Percentiles rank a stretch among this genome's conserved stretches.
These are phyloP conservation scores for Uloborus plumipes DNA, from an alignment of 2,888 invertebrate species.

Conservation along the genomic window DNA sequence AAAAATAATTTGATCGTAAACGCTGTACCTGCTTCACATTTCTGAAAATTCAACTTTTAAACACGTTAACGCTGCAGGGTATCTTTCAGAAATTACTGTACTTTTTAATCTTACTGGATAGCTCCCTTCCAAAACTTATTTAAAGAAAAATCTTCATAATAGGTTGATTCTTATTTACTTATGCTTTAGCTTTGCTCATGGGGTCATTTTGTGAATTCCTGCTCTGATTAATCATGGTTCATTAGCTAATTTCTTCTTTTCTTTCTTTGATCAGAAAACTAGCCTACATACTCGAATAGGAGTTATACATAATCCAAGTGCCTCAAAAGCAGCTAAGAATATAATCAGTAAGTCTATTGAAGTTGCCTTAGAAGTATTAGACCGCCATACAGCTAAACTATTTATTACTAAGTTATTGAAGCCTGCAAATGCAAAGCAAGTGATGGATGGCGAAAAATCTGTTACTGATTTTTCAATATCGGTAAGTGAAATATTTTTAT, in stretches of 20 bases:
- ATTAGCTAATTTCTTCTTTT: neutral
- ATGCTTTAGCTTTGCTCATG: too few relatives aligned
- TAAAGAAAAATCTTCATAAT: too few relatives aligned
- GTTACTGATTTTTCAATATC: conserved; percentile 73
- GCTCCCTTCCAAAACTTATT: too few relatives aligned
- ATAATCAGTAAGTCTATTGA: conserved; percentile 70
- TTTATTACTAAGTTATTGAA: conserved; percentile 74
- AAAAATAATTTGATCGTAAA: too few relatives aligned
- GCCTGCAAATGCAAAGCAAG: conserved; percentile 72
- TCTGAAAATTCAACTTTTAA: too few relatives aligned
- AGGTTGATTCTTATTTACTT: too few relatives aligned
- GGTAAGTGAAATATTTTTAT: conserved; percentile 68
- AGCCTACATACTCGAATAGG: conserved; percentile 47
- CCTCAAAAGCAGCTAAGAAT: conserved; percentile 13
- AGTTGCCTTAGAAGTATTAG: conserved; percentile 71
- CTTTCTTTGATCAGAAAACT: conserved; percentile 40
- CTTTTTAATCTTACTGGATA: too few relatives aligned
- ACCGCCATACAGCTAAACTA: conserved; percentile 71
- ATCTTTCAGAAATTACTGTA: too few relatives aligned
- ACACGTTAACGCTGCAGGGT: too few relatives aligned
- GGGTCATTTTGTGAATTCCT: too few relatives aligned
- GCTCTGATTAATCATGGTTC: too few relatives aligned
- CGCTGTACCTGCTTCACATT: too few relatives aligned
- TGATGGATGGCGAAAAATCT: conserved; percentile 70
- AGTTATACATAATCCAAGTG: conserved; percentile 55